Base-by-base conservation (phyloP, 2,888 invertebrate genomes). In the Gandaritis pyraliata region DNA sequence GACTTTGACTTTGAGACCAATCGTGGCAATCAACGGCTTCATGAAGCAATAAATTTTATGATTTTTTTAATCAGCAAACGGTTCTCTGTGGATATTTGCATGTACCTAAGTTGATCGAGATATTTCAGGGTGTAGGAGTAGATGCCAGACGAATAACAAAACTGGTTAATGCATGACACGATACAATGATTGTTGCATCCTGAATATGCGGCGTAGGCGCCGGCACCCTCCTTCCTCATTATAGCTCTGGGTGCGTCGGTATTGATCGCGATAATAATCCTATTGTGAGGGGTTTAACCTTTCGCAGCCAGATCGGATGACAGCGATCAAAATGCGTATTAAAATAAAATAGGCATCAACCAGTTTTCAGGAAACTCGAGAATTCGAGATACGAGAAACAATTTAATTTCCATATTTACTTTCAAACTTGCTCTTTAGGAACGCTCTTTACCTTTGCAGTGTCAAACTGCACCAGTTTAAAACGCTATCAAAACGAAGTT, bases 221-320 rank as follows among this genome's bases (percentile, higher is more conserved):
- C 76, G 82, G 70, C 84, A 87, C 90, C 90, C 90, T 86, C 81
- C 90, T 84, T 90, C 90, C 90, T 90, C 75, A 88, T 90, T 88
- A 88, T 72, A 15, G 58, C 58, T 51, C 54, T 64, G 70, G 67
- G 73, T 76, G 78, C 76, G 76, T 74, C 73, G 71, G 59, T 64
- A 71, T 71, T 66, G 68, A 70, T 70, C 65, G 56, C 52, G 41
- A 53, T 60, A 59, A 66, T 68, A 48, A 64, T 62, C 55, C 61
- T 51, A 64, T 67, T 61, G 64, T 58, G 53, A 58, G 66, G 53
- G 65, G 58, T 7, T 67, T 64, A 58, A 63, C 61, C 55, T 66
- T 60, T 62, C 15, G 10, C 53, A 49, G 45, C 8, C 33, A 12
- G 38, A 55, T 58, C 55, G 10, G 29, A 48, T 52, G 29, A 48